A percentile compares a stretch with the other conserved stretches of the same genome.
These are phyloP conservation scores for Trimorus sp. DNA, from an alignment of 2,888 invertebrate genomes.

Conservation along the genomic window DNA sequence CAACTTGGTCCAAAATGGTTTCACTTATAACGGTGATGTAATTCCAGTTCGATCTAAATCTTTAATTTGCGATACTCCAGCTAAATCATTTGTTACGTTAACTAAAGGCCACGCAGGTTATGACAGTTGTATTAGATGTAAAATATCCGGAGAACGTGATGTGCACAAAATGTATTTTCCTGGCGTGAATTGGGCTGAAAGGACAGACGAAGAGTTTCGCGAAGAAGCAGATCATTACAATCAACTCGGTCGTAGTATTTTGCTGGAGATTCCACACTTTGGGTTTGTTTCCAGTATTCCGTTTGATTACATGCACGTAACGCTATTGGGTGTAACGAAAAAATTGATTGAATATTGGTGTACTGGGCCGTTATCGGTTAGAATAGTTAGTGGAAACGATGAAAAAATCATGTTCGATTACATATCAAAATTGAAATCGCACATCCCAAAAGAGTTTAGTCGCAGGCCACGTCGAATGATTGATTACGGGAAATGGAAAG, in stretches of 20 bases:
- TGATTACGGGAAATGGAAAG: conserved; percentile 1
- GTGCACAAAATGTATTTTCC: conserved; percentile 58
- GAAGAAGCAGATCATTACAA: conserved; percentile 46
- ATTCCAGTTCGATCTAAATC: conserved; percentile 5
- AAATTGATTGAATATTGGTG: conserved; percentile 48
- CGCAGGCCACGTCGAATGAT: neutral
- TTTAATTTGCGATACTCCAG: conserved; percentile 60
- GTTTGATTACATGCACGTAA: conserved; percentile 66
- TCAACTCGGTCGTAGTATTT: conserved; percentile 49
- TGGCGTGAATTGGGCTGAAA: conserved; percentile 21
- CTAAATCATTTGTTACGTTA: conserved; percentile 58
- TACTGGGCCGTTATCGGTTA: neutral
- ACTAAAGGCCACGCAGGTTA: conserved; percentile 59
- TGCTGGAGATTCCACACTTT: conserved; percentile 55
- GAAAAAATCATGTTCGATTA: neutral
- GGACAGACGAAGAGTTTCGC: conserved; percentile 50
- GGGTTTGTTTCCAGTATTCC: conserved; percentile 54
- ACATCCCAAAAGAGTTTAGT: neutral
- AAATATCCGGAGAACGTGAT: conserved; percentile 38
- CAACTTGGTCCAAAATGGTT: neutral
- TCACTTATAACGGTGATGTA: neutral
- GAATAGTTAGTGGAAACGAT: neutral
- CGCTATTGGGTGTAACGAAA: conserved; percentile 57
- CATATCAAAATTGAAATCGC: conserved; percentile 1
- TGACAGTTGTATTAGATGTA: conserved; percentile 60